Percentiles rank a stretch among this genome's conserved stretches.
Evolutionary conservation across 2,888 invertebrate genomes (phyloP).

Genomic region (Eucera pruinosa): DNA sequence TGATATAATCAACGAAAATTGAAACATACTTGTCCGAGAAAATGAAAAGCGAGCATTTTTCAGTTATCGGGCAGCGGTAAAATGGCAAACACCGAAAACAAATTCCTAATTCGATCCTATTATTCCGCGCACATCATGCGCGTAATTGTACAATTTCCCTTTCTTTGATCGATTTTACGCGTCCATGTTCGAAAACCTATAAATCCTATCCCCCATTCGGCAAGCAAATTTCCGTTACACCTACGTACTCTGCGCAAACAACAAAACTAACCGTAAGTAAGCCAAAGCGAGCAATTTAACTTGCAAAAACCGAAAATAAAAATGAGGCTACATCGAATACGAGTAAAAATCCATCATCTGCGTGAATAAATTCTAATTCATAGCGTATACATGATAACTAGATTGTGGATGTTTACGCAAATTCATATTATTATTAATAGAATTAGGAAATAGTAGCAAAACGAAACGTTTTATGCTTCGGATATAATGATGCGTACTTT

Average conservation of each 20-base stretch:
- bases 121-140: background rate
- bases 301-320: background rate
- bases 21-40: too few species aligned
- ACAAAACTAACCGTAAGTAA: background rate
- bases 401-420: too few species aligned
- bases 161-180: conserved; percentile 2
- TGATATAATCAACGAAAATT: too few species aligned
- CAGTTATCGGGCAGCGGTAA: background rate
- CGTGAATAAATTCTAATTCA: too few species aligned
- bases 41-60: too few species aligned
- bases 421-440: too few species aligned
- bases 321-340: too few species aligned
- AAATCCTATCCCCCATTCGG: background rate
- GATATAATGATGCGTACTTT: too few species aligned
- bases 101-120: background rate
- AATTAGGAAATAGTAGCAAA: too few species aligned
- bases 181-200: background rate
- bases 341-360: too few species aligned
- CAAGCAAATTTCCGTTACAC: background rate
- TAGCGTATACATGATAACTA: too few species aligned
- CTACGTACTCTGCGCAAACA: background rate
- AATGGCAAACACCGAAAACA: background rate
- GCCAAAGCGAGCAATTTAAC: background rate
- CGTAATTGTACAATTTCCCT: conserved; percentile 17
- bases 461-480: too few species aligned